A percentile compares a stretch with the other conserved stretches of the same genome.
Evolutionary conservation across 2,113 vertebrate genomes (phyloP).

Genomic region (Phrynosoma blainvillii): DNA sequence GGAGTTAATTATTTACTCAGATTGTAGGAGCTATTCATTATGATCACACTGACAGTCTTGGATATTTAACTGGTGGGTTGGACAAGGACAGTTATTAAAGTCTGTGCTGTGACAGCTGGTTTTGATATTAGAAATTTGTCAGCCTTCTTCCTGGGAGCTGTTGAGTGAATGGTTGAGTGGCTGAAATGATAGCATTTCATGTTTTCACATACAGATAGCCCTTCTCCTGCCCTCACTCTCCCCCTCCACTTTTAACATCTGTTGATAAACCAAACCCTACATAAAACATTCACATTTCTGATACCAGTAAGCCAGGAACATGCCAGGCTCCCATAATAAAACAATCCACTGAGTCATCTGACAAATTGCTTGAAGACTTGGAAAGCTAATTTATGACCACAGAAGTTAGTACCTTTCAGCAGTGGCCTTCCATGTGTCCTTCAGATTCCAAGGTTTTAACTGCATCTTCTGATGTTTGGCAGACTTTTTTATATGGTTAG

Average conservation of each 20-base stretch:
- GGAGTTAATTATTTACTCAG: slow-evolving; percentile 71
- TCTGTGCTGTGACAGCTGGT: slow-evolving; percentile 80
- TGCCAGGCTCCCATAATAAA: slow-evolving; percentile 37
- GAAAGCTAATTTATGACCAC: slow-evolving; percentile 51
- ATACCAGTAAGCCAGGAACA: slow-evolving; percentile 42
- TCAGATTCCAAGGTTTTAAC: slow-evolving; percentile 33
- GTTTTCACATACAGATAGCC: slow-evolving; percentile 10
- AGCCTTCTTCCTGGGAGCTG: slow-evolving; percentile 73
- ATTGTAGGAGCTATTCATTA: slow-evolving; percentile 83
- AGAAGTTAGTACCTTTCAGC: slow-evolving; percentile 51
- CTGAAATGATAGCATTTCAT: slow-evolving; percentile 40
- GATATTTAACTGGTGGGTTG: slow-evolving; percentile 79
- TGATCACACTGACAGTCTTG: slow-evolving; percentile 69
- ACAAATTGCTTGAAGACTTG: slow-evolving; percentile 36
- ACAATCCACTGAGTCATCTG: slow-evolving; percentile 29
- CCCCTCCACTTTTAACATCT: slow-evolving; percentile 22
- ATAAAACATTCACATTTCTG: slow-evolving; percentile 51
- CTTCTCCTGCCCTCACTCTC: neutral
- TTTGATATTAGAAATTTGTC: slow-evolving; percentile 85
- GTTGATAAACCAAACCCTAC: slow-evolving; percentile 49
- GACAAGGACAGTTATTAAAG: slow-evolving; percentile 83
- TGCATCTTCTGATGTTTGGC: slow-evolving; percentile 17
- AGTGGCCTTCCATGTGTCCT: slow-evolving; percentile 52
- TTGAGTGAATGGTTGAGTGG: slow-evolving; percentile 66
- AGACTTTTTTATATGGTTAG: neutral